These are phyloP conservation scores for Zalophus californianus DNA, from an alignment of 2,797 vertebrate species.

Conservation along the genomic window DNA sequence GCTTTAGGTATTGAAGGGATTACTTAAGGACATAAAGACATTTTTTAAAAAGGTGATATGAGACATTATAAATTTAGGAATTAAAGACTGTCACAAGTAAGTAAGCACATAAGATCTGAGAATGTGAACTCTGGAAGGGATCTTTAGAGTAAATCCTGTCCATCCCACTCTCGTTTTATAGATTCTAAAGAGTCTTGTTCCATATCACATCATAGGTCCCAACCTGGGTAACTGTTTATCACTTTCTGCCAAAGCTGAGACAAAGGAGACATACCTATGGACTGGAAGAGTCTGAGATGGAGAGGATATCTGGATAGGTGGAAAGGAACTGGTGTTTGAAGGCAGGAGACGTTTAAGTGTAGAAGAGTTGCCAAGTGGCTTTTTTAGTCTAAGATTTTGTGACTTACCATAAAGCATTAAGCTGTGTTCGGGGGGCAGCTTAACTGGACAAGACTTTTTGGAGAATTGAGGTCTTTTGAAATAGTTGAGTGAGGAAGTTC, in stretches of 20 bases:
- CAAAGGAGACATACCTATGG: not conserved
- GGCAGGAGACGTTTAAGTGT: not conserved
- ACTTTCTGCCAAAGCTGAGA: not conserved
- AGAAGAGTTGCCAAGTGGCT: not conserved
- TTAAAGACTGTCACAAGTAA: not conserved
- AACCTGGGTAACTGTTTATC: not conserved
- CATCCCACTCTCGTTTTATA: not conserved
- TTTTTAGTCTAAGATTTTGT: not conserved
- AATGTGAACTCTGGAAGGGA: not conserved
- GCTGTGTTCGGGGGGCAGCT: not conserved
- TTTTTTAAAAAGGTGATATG: not conserved
- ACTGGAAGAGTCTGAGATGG: not conserved
- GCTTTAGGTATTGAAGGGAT: not conserved
- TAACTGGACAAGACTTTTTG: not conserved
- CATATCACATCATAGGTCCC: not conserved
- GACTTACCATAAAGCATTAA: not conserved
- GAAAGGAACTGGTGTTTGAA: not conserved
- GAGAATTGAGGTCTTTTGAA: not conserved
- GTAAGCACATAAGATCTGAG: not conserved
- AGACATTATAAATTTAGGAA: slow-evolving; percentile 5
- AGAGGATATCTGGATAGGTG: not conserved
- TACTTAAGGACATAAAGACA: not conserved
- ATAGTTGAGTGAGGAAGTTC: not conserved
- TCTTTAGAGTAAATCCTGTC: not conserved
- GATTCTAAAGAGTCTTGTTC: not conserved